Evolutionary conservation across 2,888 invertebrate species (phyloP), one percentile per base, ranked within the genome.

Genomic region (Rutpela maculata): DNA sequence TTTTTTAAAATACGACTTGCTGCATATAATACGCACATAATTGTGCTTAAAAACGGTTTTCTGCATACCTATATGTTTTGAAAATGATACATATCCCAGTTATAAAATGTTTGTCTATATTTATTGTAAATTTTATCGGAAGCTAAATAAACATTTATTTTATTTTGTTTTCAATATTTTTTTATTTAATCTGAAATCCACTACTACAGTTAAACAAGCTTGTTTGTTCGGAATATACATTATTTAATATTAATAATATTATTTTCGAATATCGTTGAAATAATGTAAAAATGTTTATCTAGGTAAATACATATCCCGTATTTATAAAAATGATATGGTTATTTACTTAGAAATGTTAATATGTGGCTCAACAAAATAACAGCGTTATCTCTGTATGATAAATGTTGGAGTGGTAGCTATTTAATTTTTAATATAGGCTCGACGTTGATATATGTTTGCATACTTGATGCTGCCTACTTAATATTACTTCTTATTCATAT

Each of bases 341-440:
- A 59, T 69, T 69, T 69, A 69, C 69, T 12, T 35, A 69, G 57
- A 59, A 59, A 69, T 50, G 50, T 59, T 69, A 57, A 69, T 69
- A 69, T 69, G 22, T 57, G 69, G 31, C 31, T 60, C 35, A 60
- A 22, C 59, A 38, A 70, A 70, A 70, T 60, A 70, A 72, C 70
- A 43, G 38, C 72, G 72, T 72, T 72, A 62, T 72, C 63, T 63
- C 35, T 31, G 43, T 18, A 55, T 55, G 63, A 55, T 72, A 72
- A 62, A 72, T 63, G 55, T 43, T 59, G 17, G 26, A 72, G 62
- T 63, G 31, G 50, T 56, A 72, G 63, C 72, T 62, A 55, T 72
- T 72, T 72, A 72, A 70, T 72, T 72, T 72, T 72, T 72, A 72
- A 72, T 72, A 63, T 72, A 63, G 12, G 62, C 26, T 55, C 62